phyloP scores from a whole-genome alignment of 2,113 vertebrate genomes.

The Peromyscus leucopus region DNA sequence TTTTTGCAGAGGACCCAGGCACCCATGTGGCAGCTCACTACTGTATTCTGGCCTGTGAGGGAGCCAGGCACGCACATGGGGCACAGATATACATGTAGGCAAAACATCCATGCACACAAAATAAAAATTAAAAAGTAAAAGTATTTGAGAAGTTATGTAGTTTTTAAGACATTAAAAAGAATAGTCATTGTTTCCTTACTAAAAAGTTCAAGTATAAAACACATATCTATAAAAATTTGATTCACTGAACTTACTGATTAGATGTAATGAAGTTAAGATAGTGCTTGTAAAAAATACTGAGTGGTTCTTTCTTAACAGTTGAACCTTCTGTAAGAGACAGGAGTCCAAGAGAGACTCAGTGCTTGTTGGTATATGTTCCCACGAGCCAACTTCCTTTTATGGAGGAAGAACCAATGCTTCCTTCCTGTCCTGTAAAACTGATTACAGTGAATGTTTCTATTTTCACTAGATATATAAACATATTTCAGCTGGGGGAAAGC shows the following conservation, averaged over 20 bases:
- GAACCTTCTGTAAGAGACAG: not conserved
- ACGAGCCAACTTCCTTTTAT: conserved; percentile 65
- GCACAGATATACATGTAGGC: not conserved
- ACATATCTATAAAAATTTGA: not conserved
- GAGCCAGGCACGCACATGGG: not conserved
- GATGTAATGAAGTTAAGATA: not conserved
- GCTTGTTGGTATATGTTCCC: conserved; percentile 48
- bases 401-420: conserved; percentile 59
- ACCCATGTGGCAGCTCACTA: not conserved
- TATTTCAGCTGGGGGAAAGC: conserved; percentile 48
- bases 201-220: conserved; percentile 30
- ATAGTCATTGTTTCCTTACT: conserved; percentile 11
- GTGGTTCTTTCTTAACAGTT: not conserved
- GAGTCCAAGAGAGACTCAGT: not conserved
- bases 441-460: conserved; percentile 76
- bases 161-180: conserved; percentile 45
- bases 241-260: not conserved
- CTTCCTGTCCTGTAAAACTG: conserved; percentile 75
- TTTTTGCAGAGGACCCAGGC: not conserved
- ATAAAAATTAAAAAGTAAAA: not conserved
- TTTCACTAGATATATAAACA: conserved; percentile 75
- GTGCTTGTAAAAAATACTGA: not conserved
- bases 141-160: not conserved
- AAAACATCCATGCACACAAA: not conserved
- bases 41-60: not conserved